A percentile compares a stretch with the other conserved stretches of the same genome.
Evolutionary conservation across 2,113 vertebrate species (phyloP).

Genomic region (Hippoglossus stenolepis): DNA sequence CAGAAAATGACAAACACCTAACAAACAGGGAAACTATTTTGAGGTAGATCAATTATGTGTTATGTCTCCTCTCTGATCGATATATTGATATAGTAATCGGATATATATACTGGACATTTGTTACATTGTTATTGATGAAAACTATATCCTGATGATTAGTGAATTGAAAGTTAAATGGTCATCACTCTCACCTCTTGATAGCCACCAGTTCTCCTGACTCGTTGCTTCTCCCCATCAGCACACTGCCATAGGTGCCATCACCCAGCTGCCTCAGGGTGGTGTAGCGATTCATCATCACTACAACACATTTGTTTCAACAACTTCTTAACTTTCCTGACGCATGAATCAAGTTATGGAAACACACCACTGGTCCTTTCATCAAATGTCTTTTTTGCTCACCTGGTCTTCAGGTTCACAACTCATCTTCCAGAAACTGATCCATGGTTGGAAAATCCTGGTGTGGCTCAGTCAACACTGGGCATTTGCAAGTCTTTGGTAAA

Average conservation of each 20-base stretch:
- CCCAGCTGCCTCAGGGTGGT: constrained; percentile 94
- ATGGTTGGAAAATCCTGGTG: constrained; percentile 12
- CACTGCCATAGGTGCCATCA: constrained; percentile 96
- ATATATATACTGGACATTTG: too few species aligned
- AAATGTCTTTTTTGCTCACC: constrained; percentile 5
- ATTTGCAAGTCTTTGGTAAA: constrained; percentile 16
- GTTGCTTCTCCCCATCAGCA: constrained; percentile 95
- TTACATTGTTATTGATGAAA: too few species aligned
- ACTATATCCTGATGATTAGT: too few species aligned
- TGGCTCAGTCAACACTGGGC: constrained; percentile 1
- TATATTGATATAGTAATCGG: too few species aligned
- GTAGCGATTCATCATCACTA: constrained; percentile 93
- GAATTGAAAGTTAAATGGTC: background rate
- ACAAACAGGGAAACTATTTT: too few species aligned
- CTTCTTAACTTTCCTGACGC: constrained; percentile 20
- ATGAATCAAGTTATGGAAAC: background rate
- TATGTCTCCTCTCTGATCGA: too few species aligned
- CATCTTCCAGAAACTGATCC: constrained; percentile 41
- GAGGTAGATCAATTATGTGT: too few species aligned
- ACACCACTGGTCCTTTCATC: constrained; percentile 5
- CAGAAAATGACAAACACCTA: too few species aligned
- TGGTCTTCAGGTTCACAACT: constrained; percentile 38
- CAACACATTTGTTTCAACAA: constrained; percentile 50
- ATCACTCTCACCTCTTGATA: constrained; percentile 90
- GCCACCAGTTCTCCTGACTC: constrained; percentile 97